A percentile compares a stretch with the other conserved stretches of the same genome.
Conservation (phyloP, 37 sponge, comb jelly and placozoan species). For the Agelas oroides region DNA sequence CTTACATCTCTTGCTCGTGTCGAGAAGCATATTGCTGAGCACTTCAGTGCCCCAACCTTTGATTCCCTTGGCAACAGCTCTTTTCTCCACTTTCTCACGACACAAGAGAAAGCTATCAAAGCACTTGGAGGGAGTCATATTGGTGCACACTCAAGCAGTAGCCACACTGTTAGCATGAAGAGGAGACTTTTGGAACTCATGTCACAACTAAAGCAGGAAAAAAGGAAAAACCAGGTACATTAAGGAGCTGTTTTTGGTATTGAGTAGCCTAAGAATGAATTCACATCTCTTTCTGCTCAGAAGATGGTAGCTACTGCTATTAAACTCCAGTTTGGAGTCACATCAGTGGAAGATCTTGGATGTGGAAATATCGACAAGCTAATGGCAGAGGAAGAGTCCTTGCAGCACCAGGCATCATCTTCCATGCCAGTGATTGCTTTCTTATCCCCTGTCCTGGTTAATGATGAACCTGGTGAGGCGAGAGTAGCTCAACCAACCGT, state of each 20-base stretch:
- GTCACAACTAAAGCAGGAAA: background rate
- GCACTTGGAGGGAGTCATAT: slow-evolving; percentile 36
- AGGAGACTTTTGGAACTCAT: background rate
- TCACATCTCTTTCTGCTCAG: background rate
- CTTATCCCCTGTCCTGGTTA: slow-evolving; percentile 29
- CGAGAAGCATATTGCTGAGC: slow-evolving; percentile 24
- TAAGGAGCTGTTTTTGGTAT: background rate
- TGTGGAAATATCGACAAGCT: slow-evolving; percentile 67
- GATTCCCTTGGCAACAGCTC: slow-evolving; percentile 41
- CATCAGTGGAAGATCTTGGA: slow-evolving; percentile 41
- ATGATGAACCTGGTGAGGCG: background rate
- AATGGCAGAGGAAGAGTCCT: slow-evolving; percentile 1
- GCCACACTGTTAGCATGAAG: background rate
- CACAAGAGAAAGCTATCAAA: background rate
- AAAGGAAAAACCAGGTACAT: slow-evolving; percentile 4
- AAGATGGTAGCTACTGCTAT: slow-evolving; percentile 30
- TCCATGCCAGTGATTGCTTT: background rate
- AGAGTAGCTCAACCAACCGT: background rate
- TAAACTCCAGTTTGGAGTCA: slow-evolving; percentile 35
- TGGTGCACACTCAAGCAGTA: background rate
- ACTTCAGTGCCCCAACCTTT: slow-evolving; percentile 28
- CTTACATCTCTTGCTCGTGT: slow-evolving; percentile 36
- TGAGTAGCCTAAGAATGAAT: background rate
- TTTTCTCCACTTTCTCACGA: slow-evolving; percentile 53
- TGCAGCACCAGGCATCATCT: background rate